A percentile compares a stretch with the other conserved stretches of the same genome.
phyloP scores from a whole-genome alignment of 2,797 vertebrate genomes.

The Microtus agrestis region DNA sequence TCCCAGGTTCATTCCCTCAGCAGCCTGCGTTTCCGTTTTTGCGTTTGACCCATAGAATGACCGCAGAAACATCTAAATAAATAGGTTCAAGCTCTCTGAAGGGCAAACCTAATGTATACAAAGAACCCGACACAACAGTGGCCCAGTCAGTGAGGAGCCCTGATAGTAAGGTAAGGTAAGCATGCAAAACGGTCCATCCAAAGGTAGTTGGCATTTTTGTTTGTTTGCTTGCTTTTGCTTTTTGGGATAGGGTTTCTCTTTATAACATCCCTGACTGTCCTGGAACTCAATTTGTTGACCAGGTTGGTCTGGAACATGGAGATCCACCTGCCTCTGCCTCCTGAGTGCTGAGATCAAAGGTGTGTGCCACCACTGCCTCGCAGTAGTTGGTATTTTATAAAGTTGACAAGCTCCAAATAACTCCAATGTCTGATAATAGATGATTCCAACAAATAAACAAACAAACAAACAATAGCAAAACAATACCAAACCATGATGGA shows the following conservation, averaged over 20 bases:
- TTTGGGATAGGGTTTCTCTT: not conserved
- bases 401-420: not conserved
- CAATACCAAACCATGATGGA: not conserved
- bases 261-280: not conserved
- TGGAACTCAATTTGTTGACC: not conserved
- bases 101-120: not conserved
- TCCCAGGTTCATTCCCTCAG: not conserved
- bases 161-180: not conserved
- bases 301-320: not conserved
- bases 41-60: not conserved
- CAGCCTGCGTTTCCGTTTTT: not conserved
- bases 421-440: not conserved
- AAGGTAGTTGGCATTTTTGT: not conserved
- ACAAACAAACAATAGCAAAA: not conserved
- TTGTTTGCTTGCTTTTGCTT: not conserved
- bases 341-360: not conserved
- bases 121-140: not conserved
- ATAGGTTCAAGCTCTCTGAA: not conserved
- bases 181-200: not conserved
- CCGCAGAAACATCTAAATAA: not conserved
- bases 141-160: not conserved
- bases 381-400: not conserved
- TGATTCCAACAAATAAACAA: not conserved
- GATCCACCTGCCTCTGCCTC: not conserved
- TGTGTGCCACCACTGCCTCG: rapidly evolving